Percentiles rank a stretch among this genome's conserved stretches.
phyloP scores from a whole-genome alignment of 2,113 vertebrate species.

The Nycticebus coucang region DNA sequence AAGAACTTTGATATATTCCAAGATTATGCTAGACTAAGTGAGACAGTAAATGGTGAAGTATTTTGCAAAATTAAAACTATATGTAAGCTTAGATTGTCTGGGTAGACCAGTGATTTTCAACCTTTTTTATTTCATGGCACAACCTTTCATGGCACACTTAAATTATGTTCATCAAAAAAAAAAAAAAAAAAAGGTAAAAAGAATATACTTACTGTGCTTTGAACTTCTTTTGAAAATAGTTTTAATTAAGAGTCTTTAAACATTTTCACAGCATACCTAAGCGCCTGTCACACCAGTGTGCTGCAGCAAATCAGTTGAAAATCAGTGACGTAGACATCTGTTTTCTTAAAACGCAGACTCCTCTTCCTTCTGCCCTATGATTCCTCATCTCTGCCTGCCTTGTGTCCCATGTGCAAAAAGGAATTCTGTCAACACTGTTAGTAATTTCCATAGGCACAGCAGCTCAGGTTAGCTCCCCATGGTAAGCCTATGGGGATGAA shows the following conservation, averaged over 20 bases:
- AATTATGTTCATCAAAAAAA: too few species aligned
- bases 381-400: background rate
- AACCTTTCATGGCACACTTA: too few species aligned
- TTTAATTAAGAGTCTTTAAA: too few species aligned
- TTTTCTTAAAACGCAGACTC: background rate
- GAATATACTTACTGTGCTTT: too few species aligned
- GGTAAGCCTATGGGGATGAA: background rate
- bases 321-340: too few species aligned
- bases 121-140: too few species aligned
- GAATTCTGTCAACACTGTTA: background rate
- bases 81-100: background rate
- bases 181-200: too few species aligned
- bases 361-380: background rate
- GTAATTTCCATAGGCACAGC: background rate
- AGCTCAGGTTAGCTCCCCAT: background rate
- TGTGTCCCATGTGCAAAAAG: accelerated
- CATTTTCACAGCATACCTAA: too few species aligned
- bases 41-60: background rate
- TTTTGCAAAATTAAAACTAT: background rate
- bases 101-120: too few species aligned
- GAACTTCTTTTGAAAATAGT: too few species aligned
- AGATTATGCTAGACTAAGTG: background rate
- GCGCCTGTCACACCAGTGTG: too few species aligned
- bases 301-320: too few species aligned
- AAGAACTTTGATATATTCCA: background rate